Conservation (phyloP, 2,888 invertebrate genomes). For the Nomada fabriciana region DNA sequence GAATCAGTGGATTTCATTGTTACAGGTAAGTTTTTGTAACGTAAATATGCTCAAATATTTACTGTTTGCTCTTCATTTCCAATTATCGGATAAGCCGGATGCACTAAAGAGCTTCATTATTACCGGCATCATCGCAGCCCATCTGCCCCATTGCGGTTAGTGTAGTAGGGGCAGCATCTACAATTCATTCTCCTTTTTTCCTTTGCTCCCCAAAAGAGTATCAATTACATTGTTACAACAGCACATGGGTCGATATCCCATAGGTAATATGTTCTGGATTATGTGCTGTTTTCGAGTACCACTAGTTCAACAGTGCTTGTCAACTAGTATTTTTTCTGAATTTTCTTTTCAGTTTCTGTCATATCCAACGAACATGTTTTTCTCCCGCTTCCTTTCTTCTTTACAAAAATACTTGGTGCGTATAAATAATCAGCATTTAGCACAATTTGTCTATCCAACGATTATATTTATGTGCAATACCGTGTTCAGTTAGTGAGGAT, state of each 20-base stretch:
- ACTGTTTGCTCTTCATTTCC: background rate
- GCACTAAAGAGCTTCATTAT: conserved; percentile 80
- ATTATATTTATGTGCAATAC: too few species aligned
- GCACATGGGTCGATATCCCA: conserved; percentile 74
- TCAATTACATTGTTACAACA: conserved; percentile 84
- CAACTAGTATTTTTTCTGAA: conserved; percentile 11
- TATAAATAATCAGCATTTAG: too few species aligned
- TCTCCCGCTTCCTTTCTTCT: too few species aligned
- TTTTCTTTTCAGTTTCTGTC: too few species aligned
- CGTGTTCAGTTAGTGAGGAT: too few species aligned
- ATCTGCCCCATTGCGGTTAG: conserved; percentile 75
- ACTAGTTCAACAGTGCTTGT: conserved; percentile 72
- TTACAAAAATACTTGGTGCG: too few species aligned
- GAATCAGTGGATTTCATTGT: too few species aligned
- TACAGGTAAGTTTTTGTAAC: background rate
- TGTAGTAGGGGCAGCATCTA: conserved; percentile 27
- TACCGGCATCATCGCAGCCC: conserved; percentile 74
- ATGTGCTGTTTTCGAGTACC: conserved; percentile 82
- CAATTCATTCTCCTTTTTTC: conserved; percentile 19
- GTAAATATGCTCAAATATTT: conserved; percentile 23
- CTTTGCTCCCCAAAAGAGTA: conserved; percentile 70
- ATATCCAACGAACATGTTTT: background rate
- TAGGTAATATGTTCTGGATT: conserved; percentile 76
- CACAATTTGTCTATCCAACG: too few species aligned
- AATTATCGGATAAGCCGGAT: conserved; percentile 80